A percentile compares a stretch with the other conserved stretches of the same genome.
These are phyloP conservation scores for Arrhamphus sclerolepis DNA, from an alignment of 2,797 vertebrate genomes.

Conservation along the genomic window DNA sequence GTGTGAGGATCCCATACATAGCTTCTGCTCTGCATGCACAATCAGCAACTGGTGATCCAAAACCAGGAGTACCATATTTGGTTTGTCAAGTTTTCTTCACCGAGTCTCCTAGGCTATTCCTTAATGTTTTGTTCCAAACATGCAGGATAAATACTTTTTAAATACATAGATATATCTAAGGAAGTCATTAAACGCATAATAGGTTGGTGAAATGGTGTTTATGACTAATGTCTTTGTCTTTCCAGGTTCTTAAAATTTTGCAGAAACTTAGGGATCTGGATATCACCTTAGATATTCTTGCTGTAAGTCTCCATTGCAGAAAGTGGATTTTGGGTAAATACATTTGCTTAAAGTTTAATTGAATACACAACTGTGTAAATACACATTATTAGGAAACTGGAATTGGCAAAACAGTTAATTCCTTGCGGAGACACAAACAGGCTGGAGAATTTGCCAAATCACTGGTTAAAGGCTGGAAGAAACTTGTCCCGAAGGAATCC, in stretches of 20 bases:
- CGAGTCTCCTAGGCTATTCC: not conserved
- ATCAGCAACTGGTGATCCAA: constrained; percentile 76
- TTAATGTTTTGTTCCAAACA: constrained; percentile 2
- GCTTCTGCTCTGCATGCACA: constrained; percentile 72
- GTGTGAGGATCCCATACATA: constrained; percentile 71
- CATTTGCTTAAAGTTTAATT: not conserved
- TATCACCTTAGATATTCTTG: constrained; percentile 85
- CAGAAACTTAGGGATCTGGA: constrained; percentile 84
- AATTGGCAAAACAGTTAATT: constrained; percentile 86
- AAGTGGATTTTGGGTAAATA: not conserved
- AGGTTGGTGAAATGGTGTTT: no score
- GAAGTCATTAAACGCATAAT: not conserved
- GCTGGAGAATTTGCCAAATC: constrained; percentile 84
- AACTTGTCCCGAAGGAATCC: constrained; percentile 76
- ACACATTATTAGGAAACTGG: constrained; percentile 83
- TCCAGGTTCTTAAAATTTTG: constrained; percentile 84
- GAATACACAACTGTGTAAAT: constrained; percentile 2
- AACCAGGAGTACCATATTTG: constrained; percentile 72
- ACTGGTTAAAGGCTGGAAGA: constrained; percentile 84
- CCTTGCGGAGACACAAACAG: constrained; percentile 81
- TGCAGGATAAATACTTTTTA: not conserved
- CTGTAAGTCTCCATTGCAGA: constrained; percentile 76
- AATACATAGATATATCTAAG: not conserved
- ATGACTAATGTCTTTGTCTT: constrained; percentile 23
- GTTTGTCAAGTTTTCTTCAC: constrained; percentile 32